A percentile compares a stretch with the other conserved stretches of the same genome.
Conservation (phyloP, 2,113 vertebrate genomes). For the Ctenodactylus gundi region DNA sequence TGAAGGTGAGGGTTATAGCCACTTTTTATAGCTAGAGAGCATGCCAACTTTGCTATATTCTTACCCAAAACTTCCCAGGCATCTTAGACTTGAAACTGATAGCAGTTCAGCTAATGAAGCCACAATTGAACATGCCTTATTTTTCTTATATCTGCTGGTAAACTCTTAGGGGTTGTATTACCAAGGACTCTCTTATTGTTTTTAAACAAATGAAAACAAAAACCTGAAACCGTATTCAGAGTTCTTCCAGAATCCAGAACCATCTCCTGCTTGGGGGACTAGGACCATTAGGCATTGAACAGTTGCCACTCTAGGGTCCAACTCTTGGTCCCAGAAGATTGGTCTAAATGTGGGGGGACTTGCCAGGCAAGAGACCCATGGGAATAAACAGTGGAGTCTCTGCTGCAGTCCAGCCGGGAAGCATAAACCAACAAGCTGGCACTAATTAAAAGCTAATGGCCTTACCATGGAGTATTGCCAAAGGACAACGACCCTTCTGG, state of each 20-base stretch:
- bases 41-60: not conserved
- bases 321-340: not conserved
- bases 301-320: not conserved
- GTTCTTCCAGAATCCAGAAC: not conserved
- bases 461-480: constrained; percentile 53
- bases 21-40: not conserved
- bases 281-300: not conserved
- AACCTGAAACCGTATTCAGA: not conserved
- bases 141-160: constrained; percentile 2
- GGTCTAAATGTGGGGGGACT: not conserved
- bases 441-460: constrained; percentile 73
- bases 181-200: not conserved
- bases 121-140: not conserved
- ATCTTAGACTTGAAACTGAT: not conserved
- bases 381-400: not conserved
- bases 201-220: constrained; percentile 29
- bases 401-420: constrained; percentile 33
- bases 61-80: not conserved
- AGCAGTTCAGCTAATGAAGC: not conserved
- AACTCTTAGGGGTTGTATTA: not conserved
- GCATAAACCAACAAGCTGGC: constrained; percentile 64
- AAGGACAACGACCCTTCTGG: constrained; percentile 58
- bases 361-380: not conserved
- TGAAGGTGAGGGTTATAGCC: not conserved
- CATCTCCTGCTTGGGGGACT: not conserved